Evolutionary conservation across 2,888 invertebrate species (phyloP).

Genomic region (Pollenia amentaria): DNA sequence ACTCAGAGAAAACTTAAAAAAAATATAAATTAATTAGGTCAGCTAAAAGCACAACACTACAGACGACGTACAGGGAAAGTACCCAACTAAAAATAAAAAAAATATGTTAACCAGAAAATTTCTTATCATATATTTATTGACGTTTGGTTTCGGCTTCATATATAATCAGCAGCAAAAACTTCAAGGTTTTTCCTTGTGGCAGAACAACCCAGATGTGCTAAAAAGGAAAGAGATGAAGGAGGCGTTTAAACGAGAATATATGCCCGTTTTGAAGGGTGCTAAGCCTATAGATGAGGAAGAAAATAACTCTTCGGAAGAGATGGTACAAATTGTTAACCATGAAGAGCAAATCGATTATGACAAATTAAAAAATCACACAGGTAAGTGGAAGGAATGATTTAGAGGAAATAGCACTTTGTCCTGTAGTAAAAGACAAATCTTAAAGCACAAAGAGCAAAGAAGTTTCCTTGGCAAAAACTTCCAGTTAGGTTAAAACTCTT

Average conservation of each 20-base stretch:
- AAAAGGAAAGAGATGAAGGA: conserved; percentile 19
- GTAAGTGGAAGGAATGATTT: not conserved
- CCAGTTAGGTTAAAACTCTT: too few species aligned
- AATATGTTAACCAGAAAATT: not conserved
- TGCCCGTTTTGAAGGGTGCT: not conserved
- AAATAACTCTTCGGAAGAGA: not conserved
- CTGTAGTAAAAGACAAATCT: too few species aligned
- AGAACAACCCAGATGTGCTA: not conserved
- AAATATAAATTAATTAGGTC: conserved; percentile 40
- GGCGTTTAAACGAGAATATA: conserved; percentile 3
- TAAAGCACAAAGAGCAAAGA: too few species aligned
- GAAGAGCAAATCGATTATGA: not conserved
- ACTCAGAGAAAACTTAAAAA: not conserved
- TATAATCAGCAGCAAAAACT: not conserved
- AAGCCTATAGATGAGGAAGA: not conserved
- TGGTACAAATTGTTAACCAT: not conserved
- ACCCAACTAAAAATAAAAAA: not conserved
- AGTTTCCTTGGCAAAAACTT: too few species aligned
- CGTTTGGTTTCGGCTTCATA: not conserved
- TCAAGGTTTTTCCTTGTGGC: conserved; percentile 8
- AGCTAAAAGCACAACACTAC: not conserved
- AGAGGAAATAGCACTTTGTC: not conserved
- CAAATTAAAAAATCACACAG: too few species aligned
- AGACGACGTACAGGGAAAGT: too few species aligned
- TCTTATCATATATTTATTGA: conserved; percentile 4